phyloP scores from a whole-genome alignment of 37 sponge, comb jelly and placozoan genomes.

The Beroe forskalii region DNA sequence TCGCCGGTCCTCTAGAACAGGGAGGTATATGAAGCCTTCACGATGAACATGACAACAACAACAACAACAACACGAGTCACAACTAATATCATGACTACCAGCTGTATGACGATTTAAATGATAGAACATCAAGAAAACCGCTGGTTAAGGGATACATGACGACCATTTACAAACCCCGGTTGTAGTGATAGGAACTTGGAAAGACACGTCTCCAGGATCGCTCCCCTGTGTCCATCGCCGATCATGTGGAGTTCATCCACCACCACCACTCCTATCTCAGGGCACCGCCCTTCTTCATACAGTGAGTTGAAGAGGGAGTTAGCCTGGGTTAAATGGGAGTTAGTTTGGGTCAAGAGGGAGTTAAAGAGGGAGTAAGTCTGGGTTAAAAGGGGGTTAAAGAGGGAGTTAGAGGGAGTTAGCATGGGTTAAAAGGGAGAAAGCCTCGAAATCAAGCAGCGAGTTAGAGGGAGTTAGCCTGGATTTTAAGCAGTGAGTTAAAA shows the following conservation, averaged over 20 bases:
- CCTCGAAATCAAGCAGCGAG: background rate
- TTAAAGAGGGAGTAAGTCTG: background rate
- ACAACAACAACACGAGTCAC: too few species aligned
- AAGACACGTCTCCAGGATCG: constrained; percentile 85
- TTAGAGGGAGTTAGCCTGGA: background rate
- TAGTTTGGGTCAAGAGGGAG: background rate
- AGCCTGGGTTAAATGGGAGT: constrained; percentile 67
- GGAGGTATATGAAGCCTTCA: too few species aligned
- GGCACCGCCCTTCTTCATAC: constrained; percentile 72
- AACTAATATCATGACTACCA: too few species aligned
- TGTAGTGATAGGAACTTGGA: constrained; percentile 71
- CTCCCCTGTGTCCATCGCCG: constrained; percentile 89
- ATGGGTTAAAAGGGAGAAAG: background rate
- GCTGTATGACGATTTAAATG: too few species aligned
- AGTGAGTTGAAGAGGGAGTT: constrained; percentile 81
- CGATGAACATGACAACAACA: too few species aligned
- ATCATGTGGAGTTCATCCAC: constrained; percentile 96
- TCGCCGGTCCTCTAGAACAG: too few species aligned
- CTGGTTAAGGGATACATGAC: too few species aligned
- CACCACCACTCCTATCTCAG: constrained; percentile 80
- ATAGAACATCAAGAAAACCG: too few species aligned
- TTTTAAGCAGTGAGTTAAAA: too few species aligned
- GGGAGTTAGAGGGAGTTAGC: background rate
- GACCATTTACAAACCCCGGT: too few species aligned
- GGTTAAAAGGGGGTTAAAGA: background rate